Evolutionary conservation across 2,797 vertebrate genomes (phyloP).

Genomic region (Eleutherodactylus coqui): DNA sequence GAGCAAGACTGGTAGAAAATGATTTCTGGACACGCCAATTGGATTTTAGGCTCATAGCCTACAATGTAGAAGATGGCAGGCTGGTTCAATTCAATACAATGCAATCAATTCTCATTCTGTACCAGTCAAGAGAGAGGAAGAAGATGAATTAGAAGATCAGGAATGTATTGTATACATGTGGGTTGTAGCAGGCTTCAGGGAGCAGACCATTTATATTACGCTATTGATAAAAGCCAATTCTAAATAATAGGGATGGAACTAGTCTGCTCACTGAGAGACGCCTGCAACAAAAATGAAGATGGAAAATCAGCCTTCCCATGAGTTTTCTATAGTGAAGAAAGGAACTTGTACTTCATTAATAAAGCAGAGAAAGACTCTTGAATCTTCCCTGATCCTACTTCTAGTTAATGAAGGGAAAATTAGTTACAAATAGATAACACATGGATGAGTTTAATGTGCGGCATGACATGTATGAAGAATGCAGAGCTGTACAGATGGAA

Average conservation of each 20-base stretch:
- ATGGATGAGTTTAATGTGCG: background rate
- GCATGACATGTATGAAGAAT: background rate
- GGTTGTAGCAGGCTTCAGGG: background rate
- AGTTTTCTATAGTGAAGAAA: background rate
- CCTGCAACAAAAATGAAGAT: background rate
- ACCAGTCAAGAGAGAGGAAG: constrained; percentile 45
- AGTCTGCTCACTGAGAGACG: background rate
- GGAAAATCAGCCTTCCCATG: background rate
- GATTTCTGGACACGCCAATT: constrained; percentile 23
- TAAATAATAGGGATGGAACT: background rate
- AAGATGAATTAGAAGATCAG: constrained; percentile 39
- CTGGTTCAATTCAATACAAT: constrained; percentile 17
- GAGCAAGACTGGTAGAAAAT: constrained; percentile 41
- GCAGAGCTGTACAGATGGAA: background rate
- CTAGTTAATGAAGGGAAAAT: too few relatives aligned
- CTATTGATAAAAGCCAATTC: constrained; percentile 13
- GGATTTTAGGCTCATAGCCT: constrained; percentile 10
- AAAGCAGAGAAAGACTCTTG: background rate
- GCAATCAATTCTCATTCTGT: constrained; percentile 52
- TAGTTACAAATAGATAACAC: too few relatives aligned
- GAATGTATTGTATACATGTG: constrained; percentile 20
- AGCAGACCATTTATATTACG: constrained; percentile 2
- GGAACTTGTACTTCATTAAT: background rate
- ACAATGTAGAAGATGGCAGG: constrained; percentile 11
- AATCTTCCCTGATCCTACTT: too few relatives aligned